Evolutionary conservation across 92 coral and sea anemone genomes (phyloP).

Genomic region (Hydrozoanthus gracilis): DNA sequence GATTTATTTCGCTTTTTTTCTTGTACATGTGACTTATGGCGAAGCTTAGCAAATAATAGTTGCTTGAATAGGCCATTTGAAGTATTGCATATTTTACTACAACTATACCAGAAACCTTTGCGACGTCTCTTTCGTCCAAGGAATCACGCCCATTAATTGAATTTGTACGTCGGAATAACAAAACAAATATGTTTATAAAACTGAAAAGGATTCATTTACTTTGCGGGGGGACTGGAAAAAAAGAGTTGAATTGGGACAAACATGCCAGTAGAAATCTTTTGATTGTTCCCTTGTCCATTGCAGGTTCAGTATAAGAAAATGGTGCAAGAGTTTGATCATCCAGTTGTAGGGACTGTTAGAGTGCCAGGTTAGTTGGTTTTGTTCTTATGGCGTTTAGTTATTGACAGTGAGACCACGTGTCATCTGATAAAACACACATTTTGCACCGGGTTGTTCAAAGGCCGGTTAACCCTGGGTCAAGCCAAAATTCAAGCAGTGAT

Average conservation of each 20-base stretch:
- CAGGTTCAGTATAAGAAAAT: slow-evolving; percentile 78
- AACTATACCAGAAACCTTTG: no score
- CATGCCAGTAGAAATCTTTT: not conserved
- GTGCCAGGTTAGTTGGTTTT: slow-evolving; percentile 69
- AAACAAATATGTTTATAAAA: no score
- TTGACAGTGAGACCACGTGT: not conserved
- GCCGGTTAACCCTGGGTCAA: no score
- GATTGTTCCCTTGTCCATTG: not conserved
- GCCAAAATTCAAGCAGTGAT: no score
- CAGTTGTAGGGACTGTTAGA: slow-evolving; percentile 76
- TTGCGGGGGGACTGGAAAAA: not conserved
- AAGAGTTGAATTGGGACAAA: not conserved
- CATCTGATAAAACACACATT: not conserved
- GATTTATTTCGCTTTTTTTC: no score
- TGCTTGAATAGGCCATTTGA: no score
- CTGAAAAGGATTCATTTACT: not conserved
- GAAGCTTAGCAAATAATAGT: no score
- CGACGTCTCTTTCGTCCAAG: no score
- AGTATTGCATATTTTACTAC: no score
- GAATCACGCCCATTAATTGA: no score
- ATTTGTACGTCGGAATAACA: no score
- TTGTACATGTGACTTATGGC: no score
- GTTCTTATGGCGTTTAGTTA: not conserved
- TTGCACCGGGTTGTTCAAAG: not conserved
- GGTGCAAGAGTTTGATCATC: slow-evolving; percentile 81